A percentile compares a stretch with the other conserved stretches of the same genome.
These are phyloP conservation scores for Oreamnos americanus DNA, from an alignment of 2,113 vertebrate genomes.

Conservation along the genomic window DNA sequence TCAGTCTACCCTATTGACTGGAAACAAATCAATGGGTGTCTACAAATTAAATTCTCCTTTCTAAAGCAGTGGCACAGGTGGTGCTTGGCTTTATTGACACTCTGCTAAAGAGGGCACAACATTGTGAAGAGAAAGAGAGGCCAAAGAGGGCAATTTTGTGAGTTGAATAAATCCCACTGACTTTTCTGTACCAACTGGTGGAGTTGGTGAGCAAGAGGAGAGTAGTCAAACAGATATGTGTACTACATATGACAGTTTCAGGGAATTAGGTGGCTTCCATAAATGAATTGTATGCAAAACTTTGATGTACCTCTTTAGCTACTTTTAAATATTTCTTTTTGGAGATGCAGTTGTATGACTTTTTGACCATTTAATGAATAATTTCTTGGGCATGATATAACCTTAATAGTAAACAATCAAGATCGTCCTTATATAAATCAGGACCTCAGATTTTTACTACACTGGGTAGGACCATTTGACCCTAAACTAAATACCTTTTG, in stretches of 20 bases:
- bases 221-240: background rate
- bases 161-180: slow-evolving; percentile 25
- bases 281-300: background rate
- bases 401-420: background rate
- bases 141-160: slow-evolving; percentile 40
- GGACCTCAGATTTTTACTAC: background rate
- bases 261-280: background rate
- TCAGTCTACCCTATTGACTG: slow-evolving; percentile 45
- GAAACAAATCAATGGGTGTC: slow-evolving; percentile 50
- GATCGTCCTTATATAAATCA: background rate
- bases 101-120: slow-evolving; percentile 25
- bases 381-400: background rate
- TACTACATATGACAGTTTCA: background rate
- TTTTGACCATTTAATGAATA: background rate
- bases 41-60: slow-evolving; percentile 58
- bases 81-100: slow-evolving; percentile 22
- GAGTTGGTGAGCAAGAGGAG: background rate
- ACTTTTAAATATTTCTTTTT: background rate
- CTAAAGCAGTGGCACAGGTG: slow-evolving; percentile 41
- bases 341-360: background rate
- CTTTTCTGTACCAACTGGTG: background rate
- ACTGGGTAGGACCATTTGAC: background rate
- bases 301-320: background rate
- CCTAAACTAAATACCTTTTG: background rate
- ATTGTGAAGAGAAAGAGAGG: slow-evolving; percentile 9